Conservation (phyloP, 2,113 vertebrate genomes). For the Halichoerus grypus region DNA sequence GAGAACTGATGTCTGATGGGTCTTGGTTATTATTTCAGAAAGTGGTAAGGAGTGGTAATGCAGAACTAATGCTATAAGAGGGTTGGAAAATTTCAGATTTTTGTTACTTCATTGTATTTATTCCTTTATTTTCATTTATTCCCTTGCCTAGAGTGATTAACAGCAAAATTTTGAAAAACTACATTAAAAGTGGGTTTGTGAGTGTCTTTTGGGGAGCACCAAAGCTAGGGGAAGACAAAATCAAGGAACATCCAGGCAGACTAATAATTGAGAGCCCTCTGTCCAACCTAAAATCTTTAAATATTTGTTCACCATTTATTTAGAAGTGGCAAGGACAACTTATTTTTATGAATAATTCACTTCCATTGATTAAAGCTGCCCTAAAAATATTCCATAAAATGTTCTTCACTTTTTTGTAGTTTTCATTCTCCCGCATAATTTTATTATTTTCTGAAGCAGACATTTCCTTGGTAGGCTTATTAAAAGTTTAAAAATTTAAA, state of each 20-base stretch:
- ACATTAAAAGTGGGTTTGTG: neutral
- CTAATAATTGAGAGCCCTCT: neutral
- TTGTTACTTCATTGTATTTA: neutral
- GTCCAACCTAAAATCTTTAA: neutral
- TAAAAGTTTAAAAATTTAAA: neutral
- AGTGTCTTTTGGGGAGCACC: neutral
- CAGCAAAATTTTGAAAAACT: neutral
- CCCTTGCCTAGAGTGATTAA: neutral
- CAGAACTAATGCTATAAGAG: neutral
- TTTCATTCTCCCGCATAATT: neutral
- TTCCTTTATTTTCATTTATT: neutral
- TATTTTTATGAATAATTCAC: neutral
- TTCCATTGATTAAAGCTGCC: neutral
- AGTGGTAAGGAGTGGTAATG: neutral
- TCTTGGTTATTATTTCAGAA: neutral
- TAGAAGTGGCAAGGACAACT: neutral
- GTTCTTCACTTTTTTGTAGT: neutral
- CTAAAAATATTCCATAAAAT: neutral
- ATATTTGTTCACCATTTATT: neutral
- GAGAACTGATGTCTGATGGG: neutral
- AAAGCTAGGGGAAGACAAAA: neutral
- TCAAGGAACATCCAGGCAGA: neutral
- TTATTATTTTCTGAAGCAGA: neutral
- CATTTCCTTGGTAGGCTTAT: neutral
- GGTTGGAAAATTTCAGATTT: neutral